Conservation (phyloP, 2,888 invertebrate genomes). For the Dasysyrphus tricinctus region DNA sequence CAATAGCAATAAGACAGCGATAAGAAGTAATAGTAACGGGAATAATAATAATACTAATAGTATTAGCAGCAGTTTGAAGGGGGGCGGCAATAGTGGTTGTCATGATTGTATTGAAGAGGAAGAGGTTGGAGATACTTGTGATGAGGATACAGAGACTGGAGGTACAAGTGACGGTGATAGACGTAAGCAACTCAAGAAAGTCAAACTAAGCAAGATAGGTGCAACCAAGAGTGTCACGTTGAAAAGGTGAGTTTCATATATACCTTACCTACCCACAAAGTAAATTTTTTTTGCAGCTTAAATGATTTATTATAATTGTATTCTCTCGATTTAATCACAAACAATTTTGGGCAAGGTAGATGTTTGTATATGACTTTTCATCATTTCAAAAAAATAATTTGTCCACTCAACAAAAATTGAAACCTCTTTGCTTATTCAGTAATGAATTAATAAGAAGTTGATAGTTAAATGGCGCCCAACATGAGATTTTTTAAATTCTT, state of each 20-base stretch:
- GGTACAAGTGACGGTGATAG: slow-evolving; percentile 80
- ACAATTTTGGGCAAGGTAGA: background rate
- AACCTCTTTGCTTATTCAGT: background rate
- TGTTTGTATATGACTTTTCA: background rate
- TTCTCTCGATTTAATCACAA: background rate
- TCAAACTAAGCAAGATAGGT: slow-evolving; percentile 81
- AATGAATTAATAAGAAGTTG: background rate
- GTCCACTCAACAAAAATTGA: background rate
- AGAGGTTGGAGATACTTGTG: slow-evolving; percentile 73
- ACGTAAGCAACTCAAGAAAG: slow-evolving; percentile 79
- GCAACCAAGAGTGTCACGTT: slow-evolving; percentile 81
- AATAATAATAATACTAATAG: slow-evolving; percentile 62
- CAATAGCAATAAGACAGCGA: slow-evolving; percentile 72
- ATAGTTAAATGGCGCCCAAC: slow-evolving; percentile 8
- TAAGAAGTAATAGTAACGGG: slow-evolving; percentile 61
- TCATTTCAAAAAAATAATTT: background rate
- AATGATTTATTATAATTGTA: background rate
- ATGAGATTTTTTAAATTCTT: no score
- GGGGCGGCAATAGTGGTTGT: slow-evolving; percentile 59
- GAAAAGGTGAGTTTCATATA: slow-evolving; percentile 80
- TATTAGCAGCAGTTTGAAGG: slow-evolving; percentile 66
- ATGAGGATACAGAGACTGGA: slow-evolving; percentile 75
- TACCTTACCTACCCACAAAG: background rate
- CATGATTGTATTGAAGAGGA: slow-evolving; percentile 73
- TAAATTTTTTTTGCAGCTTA: background rate